A percentile compares a stretch with the other conserved stretches of the same genome.
Conservation (phyloP, 2,797 vertebrate genomes). For the Danio tinwini region DNA sequence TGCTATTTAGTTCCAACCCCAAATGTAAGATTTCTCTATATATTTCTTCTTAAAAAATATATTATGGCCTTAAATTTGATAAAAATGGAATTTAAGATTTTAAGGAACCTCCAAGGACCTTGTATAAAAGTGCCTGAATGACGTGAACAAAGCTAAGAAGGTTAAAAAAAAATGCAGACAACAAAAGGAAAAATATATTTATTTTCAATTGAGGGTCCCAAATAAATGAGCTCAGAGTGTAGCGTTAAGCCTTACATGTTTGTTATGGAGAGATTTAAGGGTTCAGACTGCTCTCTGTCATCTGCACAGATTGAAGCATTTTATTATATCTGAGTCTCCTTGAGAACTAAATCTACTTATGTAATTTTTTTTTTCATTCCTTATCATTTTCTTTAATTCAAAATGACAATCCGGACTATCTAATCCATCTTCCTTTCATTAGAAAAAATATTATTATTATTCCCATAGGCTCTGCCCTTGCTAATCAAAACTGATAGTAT, state of each 20-base stretch:
- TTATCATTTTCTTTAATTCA: constrained; percentile 78
- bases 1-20: no score
- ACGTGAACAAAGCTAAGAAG: no score
- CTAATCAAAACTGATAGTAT: constrained; percentile 68
- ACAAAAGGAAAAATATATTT: not conserved
- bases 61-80: no score
- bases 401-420: constrained; percentile 75
- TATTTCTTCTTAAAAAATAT: no score
- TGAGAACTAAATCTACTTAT: constrained; percentile 80
- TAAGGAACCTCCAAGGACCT: no score
- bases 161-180: constrained; percentile 20
- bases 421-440: constrained; percentile 79
- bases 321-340: constrained; percentile 75
- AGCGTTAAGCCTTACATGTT: constrained; percentile 44
- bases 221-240: constrained; percentile 40
- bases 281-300: constrained; percentile 57
- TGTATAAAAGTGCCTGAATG: not conserved
- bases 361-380: constrained; percentile 72
- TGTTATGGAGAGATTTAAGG: constrained; percentile 62
- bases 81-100: no score
- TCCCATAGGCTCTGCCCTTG: constrained; percentile 63
- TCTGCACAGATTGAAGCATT: constrained; percentile 59
- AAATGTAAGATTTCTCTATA: no score
- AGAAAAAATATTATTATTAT: constrained; percentile 56
- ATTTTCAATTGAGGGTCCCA: not conserved